Percentiles rank a stretch among this genome's conserved stretches.
Conservation (phyloP, 1,140 invertebrate genomes). For the Onthophagus taurus region DNA sequence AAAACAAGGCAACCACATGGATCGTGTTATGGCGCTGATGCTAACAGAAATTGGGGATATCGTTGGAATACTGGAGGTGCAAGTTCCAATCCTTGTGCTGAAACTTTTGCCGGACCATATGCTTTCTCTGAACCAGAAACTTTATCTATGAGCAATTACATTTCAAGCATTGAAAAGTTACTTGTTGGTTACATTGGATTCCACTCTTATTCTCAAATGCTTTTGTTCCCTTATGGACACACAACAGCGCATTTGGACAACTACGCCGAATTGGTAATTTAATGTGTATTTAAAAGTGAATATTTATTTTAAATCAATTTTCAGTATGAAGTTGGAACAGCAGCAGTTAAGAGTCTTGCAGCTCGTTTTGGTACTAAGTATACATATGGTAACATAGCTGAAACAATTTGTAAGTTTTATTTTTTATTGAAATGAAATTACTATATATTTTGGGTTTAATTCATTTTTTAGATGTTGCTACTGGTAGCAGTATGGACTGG, state of each 20-base stretch:
- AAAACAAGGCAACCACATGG: slow-evolving; percentile 53
- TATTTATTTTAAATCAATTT: slow-evolving; percentile 20
- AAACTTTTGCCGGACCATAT: slow-evolving; percentile 56
- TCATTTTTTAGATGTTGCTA: slow-evolving; percentile 44
- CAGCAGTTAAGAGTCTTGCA: slow-evolving; percentile 45
- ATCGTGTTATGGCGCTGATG: slow-evolving; percentile 55
- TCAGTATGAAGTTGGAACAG: slow-evolving; percentile 46
- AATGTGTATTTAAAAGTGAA: too few species aligned
- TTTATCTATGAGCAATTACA: slow-evolving; percentile 44
- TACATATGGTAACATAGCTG: slow-evolving; percentile 45
- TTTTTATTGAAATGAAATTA: neutral
- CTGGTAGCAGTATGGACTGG: slow-evolving; percentile 65
- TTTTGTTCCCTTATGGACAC: slow-evolving; percentile 63
- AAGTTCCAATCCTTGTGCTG: slow-evolving; percentile 55
- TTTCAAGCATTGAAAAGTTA: slow-evolving; percentile 41
- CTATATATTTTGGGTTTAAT: slow-evolving; percentile 26
- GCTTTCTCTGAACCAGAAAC: slow-evolving; percentile 71
- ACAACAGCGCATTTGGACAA: slow-evolving; percentile 47
- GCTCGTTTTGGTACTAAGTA: slow-evolving; percentile 56
- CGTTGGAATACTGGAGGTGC: slow-evolving; percentile 58
- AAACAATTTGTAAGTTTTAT: slow-evolving; percentile 46
- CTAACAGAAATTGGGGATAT: slow-evolving; percentile 65
- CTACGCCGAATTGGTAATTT: slow-evolving; percentile 50
- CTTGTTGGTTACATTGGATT: slow-evolving; percentile 60
- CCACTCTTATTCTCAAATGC: slow-evolving; percentile 67